A percentile compares a stretch with the other conserved stretches of the same genome.
phyloP scores from a whole-genome alignment of 2,797 vertebrate species.

The Neostethus bicornis region DNA sequence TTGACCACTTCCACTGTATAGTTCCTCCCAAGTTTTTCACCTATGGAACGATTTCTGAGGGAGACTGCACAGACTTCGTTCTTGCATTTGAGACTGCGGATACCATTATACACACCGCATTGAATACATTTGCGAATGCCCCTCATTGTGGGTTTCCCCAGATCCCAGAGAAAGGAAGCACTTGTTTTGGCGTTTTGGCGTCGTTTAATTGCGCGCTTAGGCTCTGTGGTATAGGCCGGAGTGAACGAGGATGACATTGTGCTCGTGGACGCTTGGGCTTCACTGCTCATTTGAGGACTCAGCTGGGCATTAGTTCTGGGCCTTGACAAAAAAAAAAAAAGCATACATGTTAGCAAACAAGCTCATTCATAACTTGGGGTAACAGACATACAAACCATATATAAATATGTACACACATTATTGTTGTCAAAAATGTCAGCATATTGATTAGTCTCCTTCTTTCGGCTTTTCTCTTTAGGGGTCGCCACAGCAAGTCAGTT shows the following conservation, averaged over 20 bases:
- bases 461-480: too few relatives aligned
- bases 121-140: slow-evolving; percentile 91
- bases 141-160: slow-evolving; percentile 90
- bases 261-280: slow-evolving; percentile 29
- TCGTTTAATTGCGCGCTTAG: slow-evolving; percentile 51
- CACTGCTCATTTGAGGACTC: slow-evolving; percentile 56
- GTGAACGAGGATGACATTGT: slow-evolving; percentile 13
- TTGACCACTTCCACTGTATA: slow-evolving; percentile 81
- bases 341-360: neutral
- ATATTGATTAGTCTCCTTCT: too few relatives aligned
- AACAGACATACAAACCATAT: too few relatives aligned
- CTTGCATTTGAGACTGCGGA: slow-evolving; percentile 93
- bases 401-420: too few relatives aligned
- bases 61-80: slow-evolving; percentile 91
- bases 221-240: slow-evolving; percentile 16
- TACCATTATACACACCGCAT: slow-evolving; percentile 93
- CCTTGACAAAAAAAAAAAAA: slow-evolving; percentile 9
- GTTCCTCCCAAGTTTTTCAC: slow-evolving; percentile 67
- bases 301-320: slow-evolving; percentile 3
- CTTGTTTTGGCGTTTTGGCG: slow-evolving; percentile 72
- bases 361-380: too few relatives aligned
- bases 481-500: too few relatives aligned
- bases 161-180: slow-evolving; percentile 87
- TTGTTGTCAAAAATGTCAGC: too few relatives aligned
- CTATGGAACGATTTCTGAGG: slow-evolving; percentile 80